Evolutionary conservation across 1,140 invertebrate species (phyloP).

Genomic region (Oryctes rhinoceros): DNA sequence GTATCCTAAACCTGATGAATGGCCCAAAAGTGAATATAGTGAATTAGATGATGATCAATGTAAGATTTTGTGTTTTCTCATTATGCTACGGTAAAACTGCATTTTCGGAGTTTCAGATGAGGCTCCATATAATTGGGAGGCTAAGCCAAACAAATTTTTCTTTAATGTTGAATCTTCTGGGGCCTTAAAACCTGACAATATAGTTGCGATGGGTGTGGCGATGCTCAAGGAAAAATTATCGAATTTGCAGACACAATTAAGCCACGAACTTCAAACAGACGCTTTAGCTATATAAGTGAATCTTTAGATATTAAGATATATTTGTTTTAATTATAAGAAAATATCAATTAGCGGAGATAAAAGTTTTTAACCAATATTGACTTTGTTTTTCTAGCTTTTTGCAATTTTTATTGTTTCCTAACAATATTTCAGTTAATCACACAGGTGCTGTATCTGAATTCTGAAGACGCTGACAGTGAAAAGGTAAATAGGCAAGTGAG

Average conservation of each 20-base stretch:
- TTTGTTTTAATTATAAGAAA: not conserved
- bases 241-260: slow-evolving; percentile 92
- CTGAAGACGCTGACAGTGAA: no score
- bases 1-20: slow-evolving; percentile 98
- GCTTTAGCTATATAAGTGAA: slow-evolving; percentile 70
- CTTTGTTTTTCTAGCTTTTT: no score
- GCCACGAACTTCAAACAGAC: slow-evolving; percentile 86
- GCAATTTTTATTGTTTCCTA: no score
- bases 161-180: slow-evolving; percentile 97
- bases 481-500: no score
- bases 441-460: no score
- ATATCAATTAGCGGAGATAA: no score
- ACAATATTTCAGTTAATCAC: no score
- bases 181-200: slow-evolving; percentile 94
- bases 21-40: slow-evolving; percentile 98
- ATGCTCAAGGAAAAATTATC: slow-evolving; percentile 95
- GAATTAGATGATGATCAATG: slow-evolving; percentile 93
- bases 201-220: slow-evolving; percentile 93
- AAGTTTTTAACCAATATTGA: no score
- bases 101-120: slow-evolving; percentile 71
- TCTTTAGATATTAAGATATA: no score
- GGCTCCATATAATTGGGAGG: slow-evolving; percentile 91
- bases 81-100: not conserved
- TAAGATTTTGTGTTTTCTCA: slow-evolving; percentile 62
- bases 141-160: slow-evolving; percentile 97